Base-by-base conservation (phyloP, 2,797 vertebrate genomes). In the Gadopsis bispinosus region DNA sequence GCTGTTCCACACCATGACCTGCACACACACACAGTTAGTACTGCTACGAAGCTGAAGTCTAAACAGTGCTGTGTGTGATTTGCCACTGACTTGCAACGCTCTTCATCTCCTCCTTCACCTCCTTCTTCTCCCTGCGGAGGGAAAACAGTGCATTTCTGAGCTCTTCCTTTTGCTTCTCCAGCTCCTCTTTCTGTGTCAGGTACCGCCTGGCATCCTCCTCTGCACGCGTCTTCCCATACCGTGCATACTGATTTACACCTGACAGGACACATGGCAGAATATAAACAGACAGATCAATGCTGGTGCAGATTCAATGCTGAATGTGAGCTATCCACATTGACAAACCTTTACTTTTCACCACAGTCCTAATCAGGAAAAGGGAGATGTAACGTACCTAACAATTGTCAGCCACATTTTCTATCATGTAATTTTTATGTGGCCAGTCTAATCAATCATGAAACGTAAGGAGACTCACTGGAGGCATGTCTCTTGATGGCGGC, bases 201-300 rank as follows among this genome's bases (percentile, higher is more conserved):
- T 97, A 99, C 0, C 93, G 92, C 51, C 96, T 94, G 69, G 98
- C 98, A 0, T 99, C 98, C 84, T 99, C 97, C 86, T 99, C 97
- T 0, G 98, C 98, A 41, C 98, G 94, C 2, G 96, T 98, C 94
- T 99, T 99, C 59, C 98, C 98, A 0, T 99, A 99, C 73, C 96
- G 96, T 3, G 73, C 94, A 58, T 97, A 98, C 73, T 97, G 97
- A 91, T 97, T 98, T 68, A 96, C 96, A 88, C 95, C 98, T 99
- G 47, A 1, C n/a, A 62, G 26, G 31, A 72, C 53, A 83, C 31
- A 69, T 31, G 59, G 39, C n/a, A 56, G 29, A 43, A 17, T 59
- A 51, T 19, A 41, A 48, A 65, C 9, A 39, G 3, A 48, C 35
- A 50, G 29, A 29, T 41, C 11, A 41, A 39, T 17, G n/a, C 16